Percentiles rank a stretch among this genome's conserved stretches.
Conservation (phyloP, 1,140 invertebrate genomes). For the Cataglyphis hispanica region DNA sequence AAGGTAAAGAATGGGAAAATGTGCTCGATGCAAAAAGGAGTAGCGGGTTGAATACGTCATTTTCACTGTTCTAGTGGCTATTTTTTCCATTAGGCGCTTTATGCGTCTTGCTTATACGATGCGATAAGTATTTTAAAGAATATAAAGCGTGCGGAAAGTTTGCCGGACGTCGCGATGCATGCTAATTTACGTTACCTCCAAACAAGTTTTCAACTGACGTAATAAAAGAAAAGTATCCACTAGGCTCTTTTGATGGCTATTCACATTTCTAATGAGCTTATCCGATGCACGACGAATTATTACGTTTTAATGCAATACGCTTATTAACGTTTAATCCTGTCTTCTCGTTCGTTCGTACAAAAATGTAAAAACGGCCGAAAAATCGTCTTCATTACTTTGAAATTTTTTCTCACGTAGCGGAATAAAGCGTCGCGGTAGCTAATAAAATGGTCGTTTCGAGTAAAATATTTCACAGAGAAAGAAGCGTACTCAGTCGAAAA, state of each 20-base stretch:
- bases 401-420: not conserved
- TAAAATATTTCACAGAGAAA: not conserved
- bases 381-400: not conserved
- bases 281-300: not conserved
- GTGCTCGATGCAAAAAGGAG: slow-evolving; percentile 48
- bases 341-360: not conserved
- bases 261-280: not conserved
- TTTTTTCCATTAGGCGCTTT: slow-evolving; percentile 67
- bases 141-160: slow-evolving; percentile 30
- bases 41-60: slow-evolving; percentile 64
- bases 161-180: not conserved
- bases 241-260: not conserved
- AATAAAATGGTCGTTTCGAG: not conserved
- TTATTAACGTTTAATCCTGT: not conserved
- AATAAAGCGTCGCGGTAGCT: not conserved
- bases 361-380: not conserved
- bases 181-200: not conserved
- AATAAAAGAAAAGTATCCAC: not conserved
- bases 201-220: not conserved
- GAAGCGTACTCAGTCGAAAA: not conserved
- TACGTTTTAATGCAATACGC: not conserved
- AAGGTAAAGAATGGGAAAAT: slow-evolving; percentile 3
- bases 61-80: slow-evolving; percentile 35
- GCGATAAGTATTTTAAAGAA: slow-evolving; percentile 24
- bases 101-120: slow-evolving; percentile 5